Base-by-base conservation (phyloP, 2,797 vertebrate species). In the Ibycter americanus region DNA sequence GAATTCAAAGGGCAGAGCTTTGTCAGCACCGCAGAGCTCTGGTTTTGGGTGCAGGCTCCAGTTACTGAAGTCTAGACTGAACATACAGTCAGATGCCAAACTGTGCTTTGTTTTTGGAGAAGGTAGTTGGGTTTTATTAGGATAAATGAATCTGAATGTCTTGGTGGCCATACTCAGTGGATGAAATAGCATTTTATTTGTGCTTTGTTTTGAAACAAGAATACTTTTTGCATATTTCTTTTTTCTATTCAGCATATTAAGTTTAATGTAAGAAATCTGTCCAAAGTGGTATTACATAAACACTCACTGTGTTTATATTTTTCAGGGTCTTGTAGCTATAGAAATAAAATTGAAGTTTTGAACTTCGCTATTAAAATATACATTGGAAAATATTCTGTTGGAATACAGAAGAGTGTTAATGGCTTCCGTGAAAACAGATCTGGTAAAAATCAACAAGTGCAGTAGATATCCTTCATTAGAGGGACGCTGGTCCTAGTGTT, bases 331-430 rank as follows among this genome's bases (percentile, higher is more conserved):
- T 86, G 90, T 85, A 95, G 72, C 91, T 93, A 93, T 97, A 96
- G 96, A 96, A 96, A 84, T 97, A 79, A 80, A 95, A 88, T 25
- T 8, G 56, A 38, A 55, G 73, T 96, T 97, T 97, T 97, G 93
- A 95, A 95, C 61, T 96, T 95, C 58, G 55, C 94, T 97, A 62
- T 78, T 92, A 95, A 95, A 94, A 54, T 94, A 81, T 80, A 85
- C 66, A n/a, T 66, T 85, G 90, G 85, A 91, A 90, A 93, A 96
- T 94, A 86, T 12, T 92, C 70, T 81, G 18, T 65, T 95, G 58
- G n/a, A 92, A 85, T 91, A 89, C 58, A 90, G 92, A 91, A 46
- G 72, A 54, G 65, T 58, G 72, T 86, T 95, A 89, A 91, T 79
- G 65, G 38, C 79, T 93, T 89, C 56, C 65, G 63, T 65, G 63